These are phyloP conservation scores for Brotogeris chrysoptera DNA, from an alignment of 2,797 vertebrate species.

Conservation along the genomic window DNA sequence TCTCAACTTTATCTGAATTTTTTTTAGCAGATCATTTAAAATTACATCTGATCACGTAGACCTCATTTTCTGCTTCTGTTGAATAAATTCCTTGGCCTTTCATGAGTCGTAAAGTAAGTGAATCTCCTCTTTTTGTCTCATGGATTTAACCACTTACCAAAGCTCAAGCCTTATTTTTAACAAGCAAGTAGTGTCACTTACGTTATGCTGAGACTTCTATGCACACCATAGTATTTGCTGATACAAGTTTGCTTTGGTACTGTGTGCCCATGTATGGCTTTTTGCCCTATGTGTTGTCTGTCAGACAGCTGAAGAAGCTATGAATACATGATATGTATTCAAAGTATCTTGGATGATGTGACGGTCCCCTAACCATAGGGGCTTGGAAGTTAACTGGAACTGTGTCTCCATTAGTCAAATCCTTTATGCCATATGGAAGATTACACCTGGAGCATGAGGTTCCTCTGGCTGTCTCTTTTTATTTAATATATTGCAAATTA, in stretches of 20 bases:
- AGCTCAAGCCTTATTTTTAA: background rate
- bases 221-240: background rate
- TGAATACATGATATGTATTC: background rate
- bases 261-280: background rate
- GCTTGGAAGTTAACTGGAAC: background rate
- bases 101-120: background rate
- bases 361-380: accelerated
- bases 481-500: background rate
- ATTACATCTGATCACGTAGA: background rate
- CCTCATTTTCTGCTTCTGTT: background rate
- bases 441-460: background rate
- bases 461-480: background rate
- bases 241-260: background rate
- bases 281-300: background rate
- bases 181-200: background rate
- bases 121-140: background rate
- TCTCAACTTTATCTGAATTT: background rate
- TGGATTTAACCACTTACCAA: background rate
- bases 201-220: background rate
- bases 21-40: background rate
- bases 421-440: background rate
- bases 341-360: accelerated
- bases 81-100: background rate
- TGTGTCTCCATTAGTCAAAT: background rate
- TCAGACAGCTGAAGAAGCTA: background rate